Conservation (phyloP, 2,113 vertebrate species). For the Poeciliopsis retropinna region DNA sequence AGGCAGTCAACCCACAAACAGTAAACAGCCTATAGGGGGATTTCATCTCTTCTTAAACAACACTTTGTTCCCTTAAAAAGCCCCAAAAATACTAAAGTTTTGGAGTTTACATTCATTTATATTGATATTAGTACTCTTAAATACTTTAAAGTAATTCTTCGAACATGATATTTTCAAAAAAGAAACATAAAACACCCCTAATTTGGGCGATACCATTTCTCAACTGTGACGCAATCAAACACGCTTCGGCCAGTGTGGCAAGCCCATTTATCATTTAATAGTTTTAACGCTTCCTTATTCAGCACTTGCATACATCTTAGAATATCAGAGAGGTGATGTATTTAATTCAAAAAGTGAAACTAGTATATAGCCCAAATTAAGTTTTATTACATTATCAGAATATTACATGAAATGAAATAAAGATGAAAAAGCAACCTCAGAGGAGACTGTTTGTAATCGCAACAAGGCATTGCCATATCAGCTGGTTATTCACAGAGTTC, state of each 20-base stretch:
- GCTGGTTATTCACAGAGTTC: too few species aligned
- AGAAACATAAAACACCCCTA: not conserved
- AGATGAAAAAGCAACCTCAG: too few species aligned
- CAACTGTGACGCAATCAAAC: not conserved
- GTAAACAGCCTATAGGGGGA: not conserved
- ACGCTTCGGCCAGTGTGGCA: not conserved
- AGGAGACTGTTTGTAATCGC: too few species aligned
- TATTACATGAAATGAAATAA: too few species aligned
- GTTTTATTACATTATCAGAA: too few species aligned
- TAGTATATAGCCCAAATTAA: too few species aligned
- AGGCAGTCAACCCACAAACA: not conserved
- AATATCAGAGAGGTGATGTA: too few species aligned
- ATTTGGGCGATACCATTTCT: conserved; percentile 2
- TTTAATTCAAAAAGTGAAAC: too few species aligned
- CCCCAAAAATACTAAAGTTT: not conserved
- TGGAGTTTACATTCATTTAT: not conserved
- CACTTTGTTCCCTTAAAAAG: not conserved
- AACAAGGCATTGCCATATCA: too few species aligned
- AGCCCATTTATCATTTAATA: not conserved
- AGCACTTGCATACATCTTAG: too few species aligned
- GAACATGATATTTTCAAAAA: not conserved
- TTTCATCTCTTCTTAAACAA: not conserved
- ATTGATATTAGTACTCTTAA: not conserved
- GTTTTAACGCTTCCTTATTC: not conserved
- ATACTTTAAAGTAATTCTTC: not conserved